A percentile compares a stretch with the other conserved stretches of the same genome.
phyloP scores from a whole-genome alignment of 2,113 vertebrate genomes.

The Tenebrosternarchus preto region DNA sequence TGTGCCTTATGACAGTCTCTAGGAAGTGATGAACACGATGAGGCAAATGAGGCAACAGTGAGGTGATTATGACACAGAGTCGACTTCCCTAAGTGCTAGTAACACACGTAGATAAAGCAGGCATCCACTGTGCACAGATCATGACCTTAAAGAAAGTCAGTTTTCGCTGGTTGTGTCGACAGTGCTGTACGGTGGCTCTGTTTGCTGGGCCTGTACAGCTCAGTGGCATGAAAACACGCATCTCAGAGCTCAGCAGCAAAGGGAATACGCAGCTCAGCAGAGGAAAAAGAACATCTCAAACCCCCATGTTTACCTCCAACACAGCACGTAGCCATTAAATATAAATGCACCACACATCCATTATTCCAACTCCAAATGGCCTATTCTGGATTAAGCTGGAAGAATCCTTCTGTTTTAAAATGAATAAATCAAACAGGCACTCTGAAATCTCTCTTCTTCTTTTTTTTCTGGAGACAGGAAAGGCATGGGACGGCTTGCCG shows the following conservation, averaged over 20 bases:
- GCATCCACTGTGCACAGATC: neutral
- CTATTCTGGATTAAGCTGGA: constrained; percentile 76
- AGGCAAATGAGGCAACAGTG: constrained; percentile 22
- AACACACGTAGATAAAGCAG: neutral
- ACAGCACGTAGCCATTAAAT: constrained; percentile 80
- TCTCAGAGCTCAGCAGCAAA: too few relatives aligned
- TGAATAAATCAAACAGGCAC: constrained; percentile 82
- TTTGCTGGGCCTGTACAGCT: constrained; percentile 32
- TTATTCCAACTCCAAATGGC: constrained; percentile 82
- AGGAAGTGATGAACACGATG: constrained; percentile 22
- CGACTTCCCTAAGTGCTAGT: neutral
- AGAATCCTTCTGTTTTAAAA: constrained; percentile 79
- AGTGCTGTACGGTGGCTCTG: constrained; percentile 64
- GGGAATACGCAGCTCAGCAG: constrained; percentile 75
- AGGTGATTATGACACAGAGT: neutral
- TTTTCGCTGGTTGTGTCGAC: constrained; percentile 61
- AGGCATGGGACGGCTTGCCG: constrained; percentile 61
- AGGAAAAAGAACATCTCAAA: constrained; percentile 76
- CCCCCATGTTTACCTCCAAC: constrained; percentile 81
- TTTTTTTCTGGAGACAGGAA: constrained; percentile 59
- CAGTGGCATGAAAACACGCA: constrained; percentile 63
- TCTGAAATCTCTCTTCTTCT: constrained; percentile 72
- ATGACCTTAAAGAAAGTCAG: constrained; percentile 57
- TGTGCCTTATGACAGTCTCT: constrained; percentile 39
- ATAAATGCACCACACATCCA: constrained; percentile 78